Evolutionary conservation across 2,113 vertebrate genomes (phyloP).

Genomic region (Plotosus lineatus): DNA sequence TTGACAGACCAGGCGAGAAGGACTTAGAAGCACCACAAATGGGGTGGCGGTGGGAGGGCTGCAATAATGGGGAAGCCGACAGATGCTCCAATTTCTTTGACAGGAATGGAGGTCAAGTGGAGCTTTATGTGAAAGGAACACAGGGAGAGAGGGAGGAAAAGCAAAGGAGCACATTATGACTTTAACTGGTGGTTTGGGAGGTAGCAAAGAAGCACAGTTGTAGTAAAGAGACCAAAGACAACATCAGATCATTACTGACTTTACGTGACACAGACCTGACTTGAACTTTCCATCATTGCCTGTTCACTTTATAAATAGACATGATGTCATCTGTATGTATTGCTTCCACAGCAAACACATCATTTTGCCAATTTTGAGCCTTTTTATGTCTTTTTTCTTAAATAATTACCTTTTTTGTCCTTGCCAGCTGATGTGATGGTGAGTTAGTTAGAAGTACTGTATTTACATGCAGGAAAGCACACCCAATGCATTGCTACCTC

Average conservation of each 20-base stretch:
- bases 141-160: constrained; percentile 56
- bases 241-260: neutral
- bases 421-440: neutral
- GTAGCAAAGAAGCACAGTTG: constrained; percentile 42
- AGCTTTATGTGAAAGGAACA: constrained; percentile 68
- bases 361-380: neutral
- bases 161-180: constrained; percentile 65
- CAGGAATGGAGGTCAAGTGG: constrained; percentile 78
- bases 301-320: neutral
- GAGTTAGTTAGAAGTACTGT: neutral
- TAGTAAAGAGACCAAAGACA: neutral
- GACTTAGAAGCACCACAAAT: constrained; percentile 34
- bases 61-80: constrained; percentile 66
- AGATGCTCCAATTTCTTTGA: constrained; percentile 75
- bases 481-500: neutral
- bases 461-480: neutral
- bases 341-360: neutral
- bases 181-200: constrained; percentile 65
- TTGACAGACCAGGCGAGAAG: constrained; percentile 11
- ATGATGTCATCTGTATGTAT: neutral
- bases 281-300: neutral
- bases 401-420: neutral
- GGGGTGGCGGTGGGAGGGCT: constrained; percentile 40
- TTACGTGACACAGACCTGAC: neutral
- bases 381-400: neutral